Conservation (phyloP, 2,888 invertebrate species). For the Andrena haemorrhoa region DNA sequence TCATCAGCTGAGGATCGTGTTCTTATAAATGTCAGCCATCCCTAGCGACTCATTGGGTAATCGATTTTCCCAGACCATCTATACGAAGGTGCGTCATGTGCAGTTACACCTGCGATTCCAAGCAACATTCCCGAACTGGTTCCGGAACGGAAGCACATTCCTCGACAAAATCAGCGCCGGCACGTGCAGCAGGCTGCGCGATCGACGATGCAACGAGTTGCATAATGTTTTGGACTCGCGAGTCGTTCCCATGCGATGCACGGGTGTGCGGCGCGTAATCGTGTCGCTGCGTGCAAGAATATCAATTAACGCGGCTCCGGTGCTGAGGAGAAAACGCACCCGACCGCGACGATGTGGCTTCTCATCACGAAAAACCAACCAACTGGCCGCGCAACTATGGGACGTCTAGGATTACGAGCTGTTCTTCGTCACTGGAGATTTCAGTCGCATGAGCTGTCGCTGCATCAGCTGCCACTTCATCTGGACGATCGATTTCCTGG, state of each 20-base stretch:
- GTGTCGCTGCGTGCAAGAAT: slow-evolving; percentile 31
- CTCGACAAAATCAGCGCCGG: neutral
- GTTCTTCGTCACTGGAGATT: neutral
- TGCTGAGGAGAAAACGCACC: slow-evolving; percentile 27
- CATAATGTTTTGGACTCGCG: slow-evolving; percentile 22
- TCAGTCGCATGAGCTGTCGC: neutral
- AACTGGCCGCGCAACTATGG: slow-evolving; percentile 4
- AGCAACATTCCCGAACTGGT: slow-evolving; percentile 10
- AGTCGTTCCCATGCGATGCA: slow-evolving; percentile 8
- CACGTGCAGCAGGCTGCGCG: slow-evolving; percentile 10
- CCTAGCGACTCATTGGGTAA: neutral
- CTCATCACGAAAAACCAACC: slow-evolving; percentile 17
- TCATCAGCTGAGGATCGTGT: neutral
- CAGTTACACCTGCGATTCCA: neutral
- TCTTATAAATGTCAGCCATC: neutral
- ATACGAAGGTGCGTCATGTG: neutral
- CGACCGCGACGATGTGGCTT: slow-evolving; percentile 15
- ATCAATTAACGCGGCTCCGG: slow-evolving; percentile 33
- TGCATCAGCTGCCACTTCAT: neutral
- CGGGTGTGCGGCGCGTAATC: slow-evolving; percentile 3
- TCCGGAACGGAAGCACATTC: slow-evolving; percentile 19
- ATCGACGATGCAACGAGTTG: slow-evolving; percentile 31
- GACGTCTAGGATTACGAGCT: neutral
- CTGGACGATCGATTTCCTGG: neutral
- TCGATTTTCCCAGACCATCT: neutral